Conservation (phyloP, 2,888 invertebrate genomes). For the Chaitophorus viminalis region DNA sequence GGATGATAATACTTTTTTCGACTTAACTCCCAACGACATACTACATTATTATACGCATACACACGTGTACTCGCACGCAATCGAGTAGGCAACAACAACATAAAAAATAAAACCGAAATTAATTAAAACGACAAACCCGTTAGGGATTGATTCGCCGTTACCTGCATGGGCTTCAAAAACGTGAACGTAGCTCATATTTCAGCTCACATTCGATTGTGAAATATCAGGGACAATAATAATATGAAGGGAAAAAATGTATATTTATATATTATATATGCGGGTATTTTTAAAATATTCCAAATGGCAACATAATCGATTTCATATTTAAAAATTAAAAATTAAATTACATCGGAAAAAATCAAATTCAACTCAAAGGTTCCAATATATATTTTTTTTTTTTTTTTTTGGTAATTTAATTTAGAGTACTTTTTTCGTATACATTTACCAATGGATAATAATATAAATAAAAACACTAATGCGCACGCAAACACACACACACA, state of each 20-base stretch:
- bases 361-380: not conserved
- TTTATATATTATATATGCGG: not conserved
- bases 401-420: not conserved
- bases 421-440: not conserved
- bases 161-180: not conserved
- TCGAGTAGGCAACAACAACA: not conserved
- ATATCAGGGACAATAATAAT: constrained; percentile 13
- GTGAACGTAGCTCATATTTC: constrained; percentile 8
- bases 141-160: constrained; percentile 31
- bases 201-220: constrained; percentile 27
- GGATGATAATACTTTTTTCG: not conserved
- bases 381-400: not conserved
- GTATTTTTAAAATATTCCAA: not conserved
- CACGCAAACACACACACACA: not conserved
- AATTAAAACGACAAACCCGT: constrained; percentile 52
- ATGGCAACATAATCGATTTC: constrained; percentile 18
- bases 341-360: not conserved
- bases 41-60: not conserved
- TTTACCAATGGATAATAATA: not conserved
- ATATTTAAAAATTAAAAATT: constrained; percentile 19
- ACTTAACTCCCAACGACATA: not conserved
- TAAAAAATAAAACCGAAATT: constrained; percentile 19
- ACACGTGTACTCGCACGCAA: not conserved
- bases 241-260: not conserved
- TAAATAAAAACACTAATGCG: not conserved